phyloP scores from a whole-genome alignment of 2,113 vertebrate genomes.

The Dipodomys spectabilis region DNA sequence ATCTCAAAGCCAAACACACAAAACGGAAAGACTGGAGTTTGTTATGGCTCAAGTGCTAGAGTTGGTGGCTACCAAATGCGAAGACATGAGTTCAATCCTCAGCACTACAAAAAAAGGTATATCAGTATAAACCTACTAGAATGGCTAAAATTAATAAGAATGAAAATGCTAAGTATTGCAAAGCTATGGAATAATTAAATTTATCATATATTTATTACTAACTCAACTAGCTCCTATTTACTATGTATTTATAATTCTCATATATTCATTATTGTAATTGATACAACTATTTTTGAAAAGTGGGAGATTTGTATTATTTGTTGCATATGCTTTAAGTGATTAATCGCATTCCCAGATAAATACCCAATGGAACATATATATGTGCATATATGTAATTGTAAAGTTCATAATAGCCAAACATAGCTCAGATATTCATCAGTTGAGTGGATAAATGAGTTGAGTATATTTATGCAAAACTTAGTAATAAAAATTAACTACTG shows the following conservation, averaged over 20 bases:
- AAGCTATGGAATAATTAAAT: not conserved
- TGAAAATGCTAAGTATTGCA: not conserved
- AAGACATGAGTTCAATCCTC: too few relatives aligned
- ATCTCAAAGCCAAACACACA: too few relatives aligned
- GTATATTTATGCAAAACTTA: constrained; percentile 54
- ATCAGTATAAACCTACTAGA: not conserved
- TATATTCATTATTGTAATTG: not conserved
- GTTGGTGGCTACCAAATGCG: too few relatives aligned
- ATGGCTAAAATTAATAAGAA: constrained; percentile 34
- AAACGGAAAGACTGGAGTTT: too few relatives aligned
- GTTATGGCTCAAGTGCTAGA: too few relatives aligned
- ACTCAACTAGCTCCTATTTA: too few relatives aligned
- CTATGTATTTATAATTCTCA: not conserved
- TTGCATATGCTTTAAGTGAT: not conserved
- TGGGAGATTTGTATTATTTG: constrained; percentile 8
- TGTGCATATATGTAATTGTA: not conserved
- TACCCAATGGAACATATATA: not conserved
- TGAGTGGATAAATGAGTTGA: constrained; percentile 46
- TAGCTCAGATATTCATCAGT: constrained; percentile 27
- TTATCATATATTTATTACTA: too few relatives aligned
- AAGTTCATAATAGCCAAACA: not conserved
- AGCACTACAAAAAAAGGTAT: too few relatives aligned
- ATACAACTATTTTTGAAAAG: constrained; percentile 27
- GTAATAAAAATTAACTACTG: constrained; percentile 64
- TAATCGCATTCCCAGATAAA: constrained; percentile 8